These are phyloP conservation scores for Tromatobia lineatoria DNA, from an alignment of 2,888 invertebrate species.

Conservation along the genomic window DNA sequence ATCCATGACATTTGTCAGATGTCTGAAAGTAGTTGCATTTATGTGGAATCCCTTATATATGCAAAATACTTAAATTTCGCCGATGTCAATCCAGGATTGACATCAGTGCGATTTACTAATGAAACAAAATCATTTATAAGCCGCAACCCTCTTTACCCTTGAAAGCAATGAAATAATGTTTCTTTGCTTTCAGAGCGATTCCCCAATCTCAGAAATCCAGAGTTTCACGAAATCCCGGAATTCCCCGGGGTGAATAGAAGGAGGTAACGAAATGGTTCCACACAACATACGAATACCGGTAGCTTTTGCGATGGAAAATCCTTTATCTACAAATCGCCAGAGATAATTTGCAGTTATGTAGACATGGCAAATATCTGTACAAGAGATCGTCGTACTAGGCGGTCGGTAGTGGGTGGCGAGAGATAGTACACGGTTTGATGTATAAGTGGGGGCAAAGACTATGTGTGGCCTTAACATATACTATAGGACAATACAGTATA, in stretches of 20 bases:
- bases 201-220: neutral
- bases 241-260: neutral
- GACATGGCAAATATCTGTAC: conserved; percentile 84
- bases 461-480: conserved; percentile 55
- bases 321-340: conserved; percentile 82
- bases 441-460: conserved; percentile 58
- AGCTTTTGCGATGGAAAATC: conserved; percentile 75
- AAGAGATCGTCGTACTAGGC: conserved; percentile 81
- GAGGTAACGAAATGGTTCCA: neutral
- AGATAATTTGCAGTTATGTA: conserved; percentile 82
- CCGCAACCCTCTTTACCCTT: neutral
- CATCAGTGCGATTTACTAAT: no score
- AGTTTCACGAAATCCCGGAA: neutral
- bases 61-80: no score
- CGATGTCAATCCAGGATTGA: no score
- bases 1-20: no score
- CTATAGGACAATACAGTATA: conserved; percentile 23
- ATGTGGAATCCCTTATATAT: no score
- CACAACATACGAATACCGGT: conserved; percentile 19
- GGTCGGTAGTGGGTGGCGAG: conserved; percentile 68
- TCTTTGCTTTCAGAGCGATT: neutral
- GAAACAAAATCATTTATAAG: no score
- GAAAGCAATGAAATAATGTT: neutral
- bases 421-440: conserved; percentile 55
- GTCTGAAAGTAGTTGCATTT: no score